Percentiles rank a stretch among this genome's conserved stretches.
Conservation (phyloP, 2,888 invertebrate genomes). For the Amblyjoppa fuscipennis region DNA sequence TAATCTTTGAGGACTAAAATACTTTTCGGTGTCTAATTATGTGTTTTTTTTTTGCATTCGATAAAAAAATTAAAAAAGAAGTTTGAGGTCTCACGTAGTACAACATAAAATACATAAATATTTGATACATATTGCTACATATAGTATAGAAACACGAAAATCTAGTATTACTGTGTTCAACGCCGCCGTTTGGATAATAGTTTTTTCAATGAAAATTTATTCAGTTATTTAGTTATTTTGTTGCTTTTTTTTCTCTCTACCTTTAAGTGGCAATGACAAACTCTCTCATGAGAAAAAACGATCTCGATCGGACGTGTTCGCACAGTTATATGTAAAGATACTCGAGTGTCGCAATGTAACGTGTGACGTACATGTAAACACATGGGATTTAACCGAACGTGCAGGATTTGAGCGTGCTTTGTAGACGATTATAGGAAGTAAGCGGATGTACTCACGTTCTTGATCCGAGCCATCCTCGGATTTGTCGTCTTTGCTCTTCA, state of each 20-base stretch:
- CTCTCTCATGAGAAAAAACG: constrained; percentile 7
- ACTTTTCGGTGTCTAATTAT: not conserved
- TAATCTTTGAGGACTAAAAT: not conserved
- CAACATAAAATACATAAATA: not conserved
- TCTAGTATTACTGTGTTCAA: constrained; percentile 10
- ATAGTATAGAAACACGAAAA: not conserved
- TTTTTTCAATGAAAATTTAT: constrained; percentile 37
- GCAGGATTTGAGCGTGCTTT: constrained; percentile 74
- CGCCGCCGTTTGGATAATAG: not conserved
- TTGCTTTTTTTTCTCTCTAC: not conserved
- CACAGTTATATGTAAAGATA: constrained; percentile 31
- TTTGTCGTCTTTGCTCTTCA: constrained; percentile 99
- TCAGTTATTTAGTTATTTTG: constrained; percentile 9
- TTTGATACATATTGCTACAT: not conserved
- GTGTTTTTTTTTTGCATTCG: not conserved
- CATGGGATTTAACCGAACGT: constrained; percentile 78
- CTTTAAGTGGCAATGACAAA: constrained; percentile 6
- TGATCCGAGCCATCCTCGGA: constrained; percentile 98
- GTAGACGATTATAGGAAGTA: constrained; percentile 19
- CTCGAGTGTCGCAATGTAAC: constrained; percentile 37
- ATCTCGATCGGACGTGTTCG: constrained; percentile 35
- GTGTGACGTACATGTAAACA: constrained; percentile 58
- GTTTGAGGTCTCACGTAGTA: not conserved
- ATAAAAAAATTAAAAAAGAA: not conserved
- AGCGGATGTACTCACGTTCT: constrained; percentile 93